phyloP scores from a whole-genome alignment of 2,113 vertebrate genomes.

The Brachirus orientalis region DNA sequence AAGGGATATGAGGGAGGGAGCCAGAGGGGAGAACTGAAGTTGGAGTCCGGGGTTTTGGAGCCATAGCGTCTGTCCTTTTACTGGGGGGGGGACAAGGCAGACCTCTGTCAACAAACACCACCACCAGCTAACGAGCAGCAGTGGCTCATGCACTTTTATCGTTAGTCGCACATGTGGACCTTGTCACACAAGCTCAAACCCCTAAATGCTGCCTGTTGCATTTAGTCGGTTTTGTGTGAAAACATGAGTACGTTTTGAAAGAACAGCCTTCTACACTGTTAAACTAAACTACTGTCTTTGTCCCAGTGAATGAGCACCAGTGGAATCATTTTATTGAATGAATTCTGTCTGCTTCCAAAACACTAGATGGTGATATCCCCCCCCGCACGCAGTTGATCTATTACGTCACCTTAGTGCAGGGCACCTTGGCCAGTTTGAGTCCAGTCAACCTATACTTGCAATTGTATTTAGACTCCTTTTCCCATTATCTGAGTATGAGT shows the following conservation, averaged over 20 bases:
- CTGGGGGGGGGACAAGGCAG: slow-evolving; percentile 53
- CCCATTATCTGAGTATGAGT: no score
- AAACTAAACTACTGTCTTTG: no score
- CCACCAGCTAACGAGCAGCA: slow-evolving; percentile 63
- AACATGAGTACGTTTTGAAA: slow-evolving; percentile 16
- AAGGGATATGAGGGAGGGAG: slow-evolving; percentile 20
- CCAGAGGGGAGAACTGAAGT: slow-evolving; percentile 36
- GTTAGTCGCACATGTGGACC: slow-evolving; percentile 76
- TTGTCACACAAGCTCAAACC: slow-evolving; percentile 53
- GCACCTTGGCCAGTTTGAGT: no score
- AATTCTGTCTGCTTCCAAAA: no score
- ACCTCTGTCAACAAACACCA: slow-evolving; percentile 75
- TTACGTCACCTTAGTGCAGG: no score
- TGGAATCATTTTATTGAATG: no score
- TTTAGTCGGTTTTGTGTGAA: slow-evolving; percentile 42
- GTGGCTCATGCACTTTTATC: slow-evolving; percentile 71
- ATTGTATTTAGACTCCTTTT: no score
- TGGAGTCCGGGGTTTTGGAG: slow-evolving; percentile 59
- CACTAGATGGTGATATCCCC: no score
- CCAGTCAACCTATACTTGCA: no score
- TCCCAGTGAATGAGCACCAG: no score
- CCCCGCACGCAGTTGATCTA: no score
- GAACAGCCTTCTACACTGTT: no score
- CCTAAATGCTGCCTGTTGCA: slow-evolving; percentile 58
- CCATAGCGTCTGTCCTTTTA: slow-evolving; percentile 72